Evolutionary conservation across 1,140 invertebrate species (phyloP).

Genomic region (Hylaeus anthracinus): DNA sequence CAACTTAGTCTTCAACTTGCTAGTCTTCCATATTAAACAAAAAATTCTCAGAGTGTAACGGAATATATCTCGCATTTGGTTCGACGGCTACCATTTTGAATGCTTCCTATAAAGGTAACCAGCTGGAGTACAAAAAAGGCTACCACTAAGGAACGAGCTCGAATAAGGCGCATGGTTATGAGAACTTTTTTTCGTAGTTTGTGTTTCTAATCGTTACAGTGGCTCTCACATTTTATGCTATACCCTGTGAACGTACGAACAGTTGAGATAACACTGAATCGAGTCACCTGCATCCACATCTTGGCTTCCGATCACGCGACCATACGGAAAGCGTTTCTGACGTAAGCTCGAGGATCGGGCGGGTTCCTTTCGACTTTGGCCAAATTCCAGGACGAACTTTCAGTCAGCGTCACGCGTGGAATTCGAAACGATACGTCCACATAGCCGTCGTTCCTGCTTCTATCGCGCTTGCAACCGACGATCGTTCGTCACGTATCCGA

Average conservation of each 20-base stretch:
- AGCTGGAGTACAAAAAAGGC: too few relatives aligned
- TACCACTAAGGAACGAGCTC: too few relatives aligned
- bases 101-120: too few relatives aligned
- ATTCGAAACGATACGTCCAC: constrained; percentile 53
- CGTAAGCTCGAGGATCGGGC: constrained; percentile 33
- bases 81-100: too few relatives aligned
- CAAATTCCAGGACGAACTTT: constrained; percentile 69
- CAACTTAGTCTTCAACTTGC: too few relatives aligned
- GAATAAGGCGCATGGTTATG: too few relatives aligned
- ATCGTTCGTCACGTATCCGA: constrained; percentile 21
- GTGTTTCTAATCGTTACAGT: too few relatives aligned
- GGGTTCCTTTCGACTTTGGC: constrained; percentile 66
- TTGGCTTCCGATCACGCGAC: constrained; percentile 38
- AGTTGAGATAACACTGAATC: neutral
- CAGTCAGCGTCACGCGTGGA: constrained; percentile 53
- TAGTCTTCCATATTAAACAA: too few relatives aligned
- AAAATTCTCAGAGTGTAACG: too few relatives aligned
- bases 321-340: constrained; percentile 17
- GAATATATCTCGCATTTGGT: too few relatives aligned
- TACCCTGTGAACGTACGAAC: neutral
- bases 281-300: neutral
- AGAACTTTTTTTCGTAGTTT: too few relatives aligned
- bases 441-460: constrained; percentile 13
- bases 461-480: constrained; percentile 37
- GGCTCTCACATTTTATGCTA: too few relatives aligned